phyloP scores from a whole-genome alignment of 1,140 invertebrate genomes.

The Saxidomus purpurata region DNA sequence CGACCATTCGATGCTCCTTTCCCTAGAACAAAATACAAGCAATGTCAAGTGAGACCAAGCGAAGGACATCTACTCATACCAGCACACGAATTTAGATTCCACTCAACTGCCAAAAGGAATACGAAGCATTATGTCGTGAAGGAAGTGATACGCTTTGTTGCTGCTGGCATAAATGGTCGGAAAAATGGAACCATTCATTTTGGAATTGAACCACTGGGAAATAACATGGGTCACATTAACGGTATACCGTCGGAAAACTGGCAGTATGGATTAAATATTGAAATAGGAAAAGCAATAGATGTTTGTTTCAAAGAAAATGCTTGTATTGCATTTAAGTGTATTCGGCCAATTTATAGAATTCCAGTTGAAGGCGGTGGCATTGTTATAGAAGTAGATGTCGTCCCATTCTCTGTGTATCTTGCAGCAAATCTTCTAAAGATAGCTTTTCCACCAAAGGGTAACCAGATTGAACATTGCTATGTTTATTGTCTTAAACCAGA shows the following conservation, averaged over 20 bases:
- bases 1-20: conserved; percentile 15
- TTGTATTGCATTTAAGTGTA: not conserved
- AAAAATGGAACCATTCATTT: conserved; percentile 49
- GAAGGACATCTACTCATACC: conserved; percentile 28
- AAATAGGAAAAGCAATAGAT: not conserved
- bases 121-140: not conserved
- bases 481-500: conserved; percentile 16
- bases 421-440: not conserved
- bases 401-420: not conserved
- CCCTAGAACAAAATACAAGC: not conserved
- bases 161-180: conserved; percentile 32
- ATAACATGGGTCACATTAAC: not conserved
- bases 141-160: not conserved
- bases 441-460: not conserved
- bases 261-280: not conserved
- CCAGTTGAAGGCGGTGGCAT: not conserved
- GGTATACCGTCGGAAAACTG: not conserved
- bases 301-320: not conserved
- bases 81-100: conserved; percentile 16
- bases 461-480: not conserved
- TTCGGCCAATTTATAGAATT: not conserved
- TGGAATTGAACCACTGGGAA: not conserved
- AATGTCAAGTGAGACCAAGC: not conserved
- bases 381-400: conserved; percentile 33
- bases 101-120: not conserved